These are phyloP conservation scores for Mythimna vitellina DNA, from an alignment of 2,888 invertebrate species.

Conservation along the genomic window DNA sequence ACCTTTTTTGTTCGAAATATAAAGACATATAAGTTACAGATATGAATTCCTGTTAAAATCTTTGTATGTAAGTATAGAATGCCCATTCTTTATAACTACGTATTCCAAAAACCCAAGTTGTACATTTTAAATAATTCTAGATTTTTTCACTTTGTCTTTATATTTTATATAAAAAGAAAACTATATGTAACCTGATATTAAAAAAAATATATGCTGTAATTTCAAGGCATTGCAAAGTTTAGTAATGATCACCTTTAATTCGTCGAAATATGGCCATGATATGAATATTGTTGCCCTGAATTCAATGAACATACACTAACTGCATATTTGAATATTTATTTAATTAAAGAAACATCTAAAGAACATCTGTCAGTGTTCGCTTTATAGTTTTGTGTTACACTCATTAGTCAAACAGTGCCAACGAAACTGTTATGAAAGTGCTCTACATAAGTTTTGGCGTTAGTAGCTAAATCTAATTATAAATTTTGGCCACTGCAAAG, in stretches of 20 bases:
- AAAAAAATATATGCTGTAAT: not conserved
- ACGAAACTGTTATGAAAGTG: slow-evolving; percentile 77
- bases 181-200: not conserved
- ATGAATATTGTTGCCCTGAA: slow-evolving; percentile 5
- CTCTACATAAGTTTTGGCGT: slow-evolving; percentile 78
- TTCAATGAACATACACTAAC: slow-evolving; percentile 20
- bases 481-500: slow-evolving; percentile 78
- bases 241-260: not conserved
- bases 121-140: not conserved
- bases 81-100: not conserved
- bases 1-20: slow-evolving; percentile 39
- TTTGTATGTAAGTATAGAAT: not conserved
- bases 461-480: slow-evolving; percentile 75
- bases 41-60: slow-evolving; percentile 31
- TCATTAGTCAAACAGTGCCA: slow-evolving; percentile 76
- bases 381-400: slow-evolving; percentile 66
- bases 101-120: not conserved
- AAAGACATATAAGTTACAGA: slow-evolving; percentile 2
- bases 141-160: not conserved
- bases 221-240: not conserved
- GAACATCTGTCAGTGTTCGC: slow-evolving; percentile 57
- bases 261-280: not conserved
- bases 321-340: slow-evolving; percentile 32
- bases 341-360: slow-evolving; percentile 54
- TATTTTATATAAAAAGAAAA: not conserved